phyloP scores from a whole-genome alignment of 2,888 invertebrate species.

The Bombyx huttoni region DNA sequence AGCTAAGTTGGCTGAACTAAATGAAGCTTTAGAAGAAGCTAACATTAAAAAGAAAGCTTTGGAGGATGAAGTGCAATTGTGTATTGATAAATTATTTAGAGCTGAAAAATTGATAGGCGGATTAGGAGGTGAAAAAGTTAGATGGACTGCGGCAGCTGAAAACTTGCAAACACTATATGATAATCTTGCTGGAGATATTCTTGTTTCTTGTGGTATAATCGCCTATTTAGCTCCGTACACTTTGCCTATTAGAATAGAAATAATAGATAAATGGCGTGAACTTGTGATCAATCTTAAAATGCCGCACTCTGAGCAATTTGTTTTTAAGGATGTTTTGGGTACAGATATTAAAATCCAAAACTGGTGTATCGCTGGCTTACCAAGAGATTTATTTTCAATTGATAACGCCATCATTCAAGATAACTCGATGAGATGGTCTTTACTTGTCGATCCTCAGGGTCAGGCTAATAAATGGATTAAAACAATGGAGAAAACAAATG shows the following conservation, averaged over 20 bases:
- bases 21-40: slow-evolving; percentile 77
- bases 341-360: slow-evolving; percentile 89
- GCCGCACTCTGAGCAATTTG: slow-evolving; percentile 82
- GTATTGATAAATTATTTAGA: slow-evolving; percentile 86
- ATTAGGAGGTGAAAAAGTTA: slow-evolving; percentile 87
- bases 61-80: slow-evolving; percentile 82
- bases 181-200: slow-evolving; percentile 89
- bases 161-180: slow-evolving; percentile 82
- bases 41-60: slow-evolving; percentile 77
- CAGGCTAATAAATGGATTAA: slow-evolving; percentile 91
- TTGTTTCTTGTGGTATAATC: slow-evolving; percentile 90
- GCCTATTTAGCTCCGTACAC: slow-evolving; percentile 92
- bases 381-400: slow-evolving; percentile 85
- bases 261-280: slow-evolving; percentile 80
- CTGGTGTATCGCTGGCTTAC: slow-evolving; percentile 87
- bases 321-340: slow-evolving; percentile 82
- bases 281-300: slow-evolving; percentile 78
- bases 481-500: slow-evolving; percentile 82
- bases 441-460: slow-evolving; percentile 87
- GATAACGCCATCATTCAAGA: slow-evolving; percentile 90
- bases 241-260: slow-evolving; percentile 73
- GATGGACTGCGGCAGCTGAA: slow-evolving; percentile 86
- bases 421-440: slow-evolving; percentile 82
- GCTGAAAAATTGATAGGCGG: slow-evolving; percentile 92
- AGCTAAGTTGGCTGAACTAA: slow-evolving; percentile 80